Base-by-base conservation (phyloP, 2,888 invertebrate species). In the Oasisia sp. region DNA sequence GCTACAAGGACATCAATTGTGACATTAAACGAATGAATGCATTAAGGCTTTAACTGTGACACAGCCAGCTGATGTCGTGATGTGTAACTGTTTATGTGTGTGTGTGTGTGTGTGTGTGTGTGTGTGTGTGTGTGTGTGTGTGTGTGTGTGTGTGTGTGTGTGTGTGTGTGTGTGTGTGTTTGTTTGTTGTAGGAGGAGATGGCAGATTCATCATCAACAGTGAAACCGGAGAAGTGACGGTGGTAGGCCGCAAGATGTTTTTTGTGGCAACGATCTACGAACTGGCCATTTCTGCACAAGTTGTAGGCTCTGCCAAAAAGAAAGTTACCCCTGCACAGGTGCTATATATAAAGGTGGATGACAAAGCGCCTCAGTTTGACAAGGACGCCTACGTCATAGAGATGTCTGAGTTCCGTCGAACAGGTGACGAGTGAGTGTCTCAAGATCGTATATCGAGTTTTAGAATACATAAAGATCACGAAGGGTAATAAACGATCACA, bases 221-320 rank as follows among this genome's bases (percentile, higher is more conserved):
- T 2, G 91, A 32, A n/a, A 94, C 93, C 4, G 94, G 94, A 19
- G 92, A 93, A 5, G 92, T 94, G 74, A 90, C 32, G 89, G 92
- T 94, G 14, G 91, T 50, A n/a, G 93, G 93, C 19, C 92, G 93
- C 19, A 56, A 90, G 32, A 92, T 93, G 90, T 94, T 93, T 91
- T 91, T 92, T 32, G 44, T 89, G 11, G 90, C 89, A n/a, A 74
- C 44, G 8, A 50, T 89, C 32, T 94, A 93, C 92, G 89, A 74
- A 2, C 91, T 94, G 74, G 92, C 93, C 27, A 91, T 94, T 14
- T 94, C 94, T 32, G 94, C 94, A n/a, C 93, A 92, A 91, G 91
- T 92, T 56, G 56, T 91, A 4, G 93, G 93, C 14, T 90, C 92
- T 38, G 92, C 91, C n/a, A 56, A 14, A 45, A 56, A 58, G n/a